phyloP scores from a whole-genome alignment of 2,113 vertebrate genomes.

The Elanus axillaris region DNA sequence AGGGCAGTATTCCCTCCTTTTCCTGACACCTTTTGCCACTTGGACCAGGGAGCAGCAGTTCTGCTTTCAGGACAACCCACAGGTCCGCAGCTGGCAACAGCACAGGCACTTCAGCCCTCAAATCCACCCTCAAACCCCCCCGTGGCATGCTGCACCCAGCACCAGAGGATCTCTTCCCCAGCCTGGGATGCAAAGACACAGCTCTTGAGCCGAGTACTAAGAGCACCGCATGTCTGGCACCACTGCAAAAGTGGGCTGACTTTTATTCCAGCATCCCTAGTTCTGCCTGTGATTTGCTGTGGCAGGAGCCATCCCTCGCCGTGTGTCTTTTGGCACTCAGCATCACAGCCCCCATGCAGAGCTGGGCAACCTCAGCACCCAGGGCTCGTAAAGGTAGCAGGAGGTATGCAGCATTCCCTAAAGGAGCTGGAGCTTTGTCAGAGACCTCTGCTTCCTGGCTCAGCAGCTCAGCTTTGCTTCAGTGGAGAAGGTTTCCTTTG shows the following conservation, averaged over 20 bases:
- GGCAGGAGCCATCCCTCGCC: background rate
- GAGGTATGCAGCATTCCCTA: background rate
- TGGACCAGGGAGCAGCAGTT: background rate
- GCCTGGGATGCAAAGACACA: background rate
- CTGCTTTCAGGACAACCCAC: too few relatives aligned
- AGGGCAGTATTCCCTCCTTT: too few relatives aligned
- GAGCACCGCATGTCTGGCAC: background rate
- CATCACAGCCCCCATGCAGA: background rate
- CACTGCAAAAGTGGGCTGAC: too few relatives aligned
- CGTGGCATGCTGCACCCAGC: accelerated
- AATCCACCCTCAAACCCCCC: background rate
- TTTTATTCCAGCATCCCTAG: background rate
- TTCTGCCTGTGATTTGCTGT: background rate
- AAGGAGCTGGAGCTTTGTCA: background rate
- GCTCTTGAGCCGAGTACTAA: background rate
- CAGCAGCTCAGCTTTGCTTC: background rate
- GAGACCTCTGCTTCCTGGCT: background rate
- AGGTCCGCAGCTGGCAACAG: background rate
- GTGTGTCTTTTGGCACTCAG: accelerated
- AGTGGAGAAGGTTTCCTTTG: background rate
- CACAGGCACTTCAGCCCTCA: too few relatives aligned
- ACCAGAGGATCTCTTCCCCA: background rate
- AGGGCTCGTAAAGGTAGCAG: background rate
- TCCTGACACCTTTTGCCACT: background rate
- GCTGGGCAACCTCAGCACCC: background rate